Percentiles rank a stretch among this genome's conserved stretches.
Evolutionary conservation across 2,113 vertebrate species (phyloP).

Genomic region (Zosterops lateralis): DNA sequence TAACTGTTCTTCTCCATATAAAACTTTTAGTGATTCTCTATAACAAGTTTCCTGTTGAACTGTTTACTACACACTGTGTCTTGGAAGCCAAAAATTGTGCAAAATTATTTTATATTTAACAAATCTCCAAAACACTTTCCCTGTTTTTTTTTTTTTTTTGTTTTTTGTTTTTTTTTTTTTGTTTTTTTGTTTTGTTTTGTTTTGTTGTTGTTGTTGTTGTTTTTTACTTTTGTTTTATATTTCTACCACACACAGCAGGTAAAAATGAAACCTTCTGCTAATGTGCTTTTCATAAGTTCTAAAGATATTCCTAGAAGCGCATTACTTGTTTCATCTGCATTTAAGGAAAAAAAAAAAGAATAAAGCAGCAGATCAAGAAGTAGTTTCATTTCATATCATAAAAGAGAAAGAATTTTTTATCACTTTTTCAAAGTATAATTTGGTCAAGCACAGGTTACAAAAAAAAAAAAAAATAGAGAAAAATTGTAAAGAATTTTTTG

Average conservation of each 20-base stretch:
- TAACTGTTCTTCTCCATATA: not conserved
- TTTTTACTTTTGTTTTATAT: not conserved
- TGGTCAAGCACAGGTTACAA: not conserved
- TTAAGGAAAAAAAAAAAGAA: not conserved
- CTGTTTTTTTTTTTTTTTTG: not conserved
- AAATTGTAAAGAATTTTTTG: rapidly evolving
- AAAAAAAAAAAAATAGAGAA: not conserved
- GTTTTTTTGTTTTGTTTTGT: not conserved
- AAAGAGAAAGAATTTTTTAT: not conserved
- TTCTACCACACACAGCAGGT: not conserved
- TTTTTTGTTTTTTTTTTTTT: not conserved
- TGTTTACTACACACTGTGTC: not conserved
- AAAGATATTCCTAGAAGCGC: not conserved
- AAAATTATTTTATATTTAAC: not conserved
- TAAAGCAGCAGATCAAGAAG: not conserved
- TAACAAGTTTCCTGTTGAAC: not conserved
- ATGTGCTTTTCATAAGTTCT: not conserved
- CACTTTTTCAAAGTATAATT: not conserved
- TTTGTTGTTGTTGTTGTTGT: too few relatives aligned
- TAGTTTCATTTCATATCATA: not conserved
- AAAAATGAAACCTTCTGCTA: not conserved
- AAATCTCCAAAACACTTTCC: not conserved
- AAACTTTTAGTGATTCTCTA: not conserved
- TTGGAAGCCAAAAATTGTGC: not conserved
- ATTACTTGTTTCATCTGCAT: rapidly evolving